phyloP scores from a whole-genome alignment of 2,113 vertebrate species.

The Esox niger region DNA sequence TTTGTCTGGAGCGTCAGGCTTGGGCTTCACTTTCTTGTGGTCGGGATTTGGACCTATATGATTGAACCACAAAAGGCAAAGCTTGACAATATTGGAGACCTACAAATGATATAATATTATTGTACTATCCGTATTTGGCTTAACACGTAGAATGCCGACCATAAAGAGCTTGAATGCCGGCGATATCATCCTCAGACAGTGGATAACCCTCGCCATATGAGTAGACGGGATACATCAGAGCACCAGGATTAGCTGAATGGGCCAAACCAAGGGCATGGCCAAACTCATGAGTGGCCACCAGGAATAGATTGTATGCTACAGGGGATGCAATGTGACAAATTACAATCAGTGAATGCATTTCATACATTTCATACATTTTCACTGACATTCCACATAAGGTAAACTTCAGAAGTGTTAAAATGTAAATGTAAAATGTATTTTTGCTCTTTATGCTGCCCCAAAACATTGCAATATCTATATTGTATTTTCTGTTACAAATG shows the following conservation, averaged over 20 bases:
- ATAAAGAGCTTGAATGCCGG: conserved; percentile 92
- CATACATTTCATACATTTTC: not conserved
- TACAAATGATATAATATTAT: too few relatives aligned
- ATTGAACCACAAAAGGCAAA: conserved; percentile 9
- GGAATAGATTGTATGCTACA: conserved; percentile 88
- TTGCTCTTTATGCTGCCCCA: too few relatives aligned
- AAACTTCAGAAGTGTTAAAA: too few relatives aligned
- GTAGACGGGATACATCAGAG: conserved; percentile 93
- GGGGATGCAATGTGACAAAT: not conserved
- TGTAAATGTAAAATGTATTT: too few relatives aligned
- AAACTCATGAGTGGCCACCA: conserved; percentile 92
- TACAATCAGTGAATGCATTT: not conserved
- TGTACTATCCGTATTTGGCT: not conserved
- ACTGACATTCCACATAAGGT: not conserved
- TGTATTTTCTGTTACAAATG: too few relatives aligned
- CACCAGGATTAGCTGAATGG: conserved; percentile 86
- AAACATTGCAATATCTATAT: too few relatives aligned
- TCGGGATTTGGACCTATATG: conserved; percentile 68
- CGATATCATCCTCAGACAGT: conserved; percentile 86
- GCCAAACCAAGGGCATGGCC: conserved; percentile 92
- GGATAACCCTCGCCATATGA: conserved; percentile 77
- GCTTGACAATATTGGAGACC: too few relatives aligned
- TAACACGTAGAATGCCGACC: conserved; percentile 65
- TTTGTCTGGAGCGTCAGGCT: conserved; percentile 69
- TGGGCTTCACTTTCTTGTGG: conserved; percentile 60